Evolutionary conservation across 2,797 vertebrate genomes (phyloP).

Genomic region (Coreius guichenoti): DNA sequence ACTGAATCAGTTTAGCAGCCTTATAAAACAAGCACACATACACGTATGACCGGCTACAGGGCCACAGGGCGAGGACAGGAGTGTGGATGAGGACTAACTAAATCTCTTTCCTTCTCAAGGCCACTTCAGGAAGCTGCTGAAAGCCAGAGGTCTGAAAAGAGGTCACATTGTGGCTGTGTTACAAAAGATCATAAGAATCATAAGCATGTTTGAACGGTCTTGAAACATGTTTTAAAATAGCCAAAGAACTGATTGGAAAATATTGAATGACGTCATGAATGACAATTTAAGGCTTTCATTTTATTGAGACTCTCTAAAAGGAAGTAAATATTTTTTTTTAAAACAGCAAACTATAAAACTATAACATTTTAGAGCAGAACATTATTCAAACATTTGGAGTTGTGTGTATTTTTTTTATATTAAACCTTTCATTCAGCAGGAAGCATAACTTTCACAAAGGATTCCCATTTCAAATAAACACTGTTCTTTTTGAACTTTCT

Average conservation of each 20-base stretch:
- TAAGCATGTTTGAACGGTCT: not conserved
- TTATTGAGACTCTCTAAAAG: not conserved
- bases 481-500: not conserved
- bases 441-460: not conserved
- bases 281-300: not conserved
- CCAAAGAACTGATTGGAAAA: not conserved
- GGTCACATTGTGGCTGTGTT: not conserved
- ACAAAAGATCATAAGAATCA: not conserved
- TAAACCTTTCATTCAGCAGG: not conserved
- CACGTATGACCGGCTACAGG: conserved; percentile 1
- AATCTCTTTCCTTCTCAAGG: conserved; percentile 15
- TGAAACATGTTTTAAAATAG: not conserved
- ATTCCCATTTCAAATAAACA: not conserved
- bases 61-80: not conserved
- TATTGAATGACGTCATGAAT: not conserved
- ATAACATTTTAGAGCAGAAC: not conserved
- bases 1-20: conserved; percentile 23
- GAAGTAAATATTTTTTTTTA: too few species aligned
- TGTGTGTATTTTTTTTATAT: not conserved
- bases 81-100: conserved; percentile 13
- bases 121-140: not conserved
- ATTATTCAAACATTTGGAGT: not conserved
- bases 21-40: conserved; percentile 22
- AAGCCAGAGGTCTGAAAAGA: not conserved
- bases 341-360: not conserved